Evolutionary conservation across 2,888 invertebrate genomes (phyloP), one percentile per base, ranked within the genome.

Genomic region (Apamea anceps): DNA sequence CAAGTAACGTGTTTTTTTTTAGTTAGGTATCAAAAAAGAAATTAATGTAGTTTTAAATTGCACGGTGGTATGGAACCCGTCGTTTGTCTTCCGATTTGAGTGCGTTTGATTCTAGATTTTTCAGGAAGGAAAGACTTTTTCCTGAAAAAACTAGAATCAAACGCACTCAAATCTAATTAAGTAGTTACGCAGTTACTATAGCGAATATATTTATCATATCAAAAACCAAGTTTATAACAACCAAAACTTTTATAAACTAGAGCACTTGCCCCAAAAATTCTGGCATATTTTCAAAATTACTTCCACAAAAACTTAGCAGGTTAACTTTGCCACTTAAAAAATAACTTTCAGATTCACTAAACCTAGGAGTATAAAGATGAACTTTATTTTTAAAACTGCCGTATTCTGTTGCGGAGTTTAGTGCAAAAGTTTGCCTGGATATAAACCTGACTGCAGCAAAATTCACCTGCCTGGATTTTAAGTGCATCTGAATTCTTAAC

Each of bases 401-500:
- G 80, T 87, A 79, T 82, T 85, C 75, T 81, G 81, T 80, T 78
- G 79, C 68, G 65, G 68, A 79, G 80, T 79, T 84, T 81, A 80
- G 80, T 81, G 72, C 54, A 28, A 62, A 88, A 89, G 66, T 89
- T 87, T 74, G 65, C 51, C 75, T 66, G 71, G 77, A 77, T 85
- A 85, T 85, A 82, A 75, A 85, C 45, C 77, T 74, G 71, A 62
- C 68, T 76, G 84, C 72, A 83, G 74, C 70, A 66, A 72, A 81
- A 77, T 72, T 81, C 80, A 85, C 82, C 86, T 85, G 81, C 54
- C 68, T 73, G 77, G 88, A 90, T 89, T 90, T 88, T 88, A 88
- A 90, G 88, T 87, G 87, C 84, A 84, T 70, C 84, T 90, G 89
- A 88, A 90, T 90, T 85, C 73, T 88, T 90, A 82, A 89, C 85